Evolutionary conservation across 2,797 vertebrate genomes (phyloP).

Genomic region (Phrynocephalus guinanensis): DNA sequence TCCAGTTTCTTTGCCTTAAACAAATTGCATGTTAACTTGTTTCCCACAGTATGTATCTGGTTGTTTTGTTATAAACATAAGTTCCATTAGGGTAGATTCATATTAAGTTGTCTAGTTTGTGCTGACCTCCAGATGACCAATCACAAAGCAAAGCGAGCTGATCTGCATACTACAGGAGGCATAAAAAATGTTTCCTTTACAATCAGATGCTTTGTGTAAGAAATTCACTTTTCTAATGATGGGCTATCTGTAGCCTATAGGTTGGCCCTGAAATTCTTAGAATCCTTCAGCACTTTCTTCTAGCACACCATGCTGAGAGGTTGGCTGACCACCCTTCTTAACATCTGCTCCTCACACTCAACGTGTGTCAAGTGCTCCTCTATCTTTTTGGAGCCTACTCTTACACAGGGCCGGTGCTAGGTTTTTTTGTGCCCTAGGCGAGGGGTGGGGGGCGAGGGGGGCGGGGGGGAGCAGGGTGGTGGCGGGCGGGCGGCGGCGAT

Average conservation of each 20-base stretch:
- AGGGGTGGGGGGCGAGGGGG: too few relatives aligned
- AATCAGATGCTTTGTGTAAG: neutral
- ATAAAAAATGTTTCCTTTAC: neutral
- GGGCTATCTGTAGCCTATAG: too few relatives aligned
- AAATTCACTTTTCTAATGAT: too few relatives aligned
- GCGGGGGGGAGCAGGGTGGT: too few relatives aligned
- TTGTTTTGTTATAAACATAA: neutral
- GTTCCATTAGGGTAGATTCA: neutral
- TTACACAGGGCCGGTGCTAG: neutral
- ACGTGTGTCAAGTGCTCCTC: neutral
- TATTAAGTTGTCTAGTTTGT: neutral
- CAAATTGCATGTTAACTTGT: neutral
- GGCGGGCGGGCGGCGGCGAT: too few relatives aligned
- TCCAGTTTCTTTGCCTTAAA: neutral
- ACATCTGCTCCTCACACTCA: neutral
- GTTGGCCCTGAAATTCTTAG: neutral
- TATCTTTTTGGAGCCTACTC: neutral
- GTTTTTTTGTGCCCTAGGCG: too few relatives aligned
- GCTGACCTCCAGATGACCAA: too few relatives aligned
- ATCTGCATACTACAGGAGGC: too few relatives aligned
- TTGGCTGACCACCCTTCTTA: neutral
- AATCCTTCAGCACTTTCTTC: neutral
- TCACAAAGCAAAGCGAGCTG: too few relatives aligned
- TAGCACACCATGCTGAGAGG: neutral
- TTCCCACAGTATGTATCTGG: neutral